Conservation (phyloP, 2,113 vertebrate genomes). For the Apteryx owenii region DNA sequence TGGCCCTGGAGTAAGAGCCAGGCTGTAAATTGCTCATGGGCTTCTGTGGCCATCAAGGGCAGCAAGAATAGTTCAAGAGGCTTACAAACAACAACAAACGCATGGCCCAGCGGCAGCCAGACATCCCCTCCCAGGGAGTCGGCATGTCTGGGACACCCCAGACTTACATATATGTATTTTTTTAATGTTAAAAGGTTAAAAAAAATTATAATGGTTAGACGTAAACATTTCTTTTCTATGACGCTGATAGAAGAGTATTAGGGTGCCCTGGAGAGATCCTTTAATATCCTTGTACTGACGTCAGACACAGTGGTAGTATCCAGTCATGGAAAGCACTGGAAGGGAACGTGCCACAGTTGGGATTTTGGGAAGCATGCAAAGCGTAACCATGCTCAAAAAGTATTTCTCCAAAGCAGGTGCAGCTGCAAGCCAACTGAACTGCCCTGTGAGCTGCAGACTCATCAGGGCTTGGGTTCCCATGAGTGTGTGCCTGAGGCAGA, state of each 20-base stretch:
- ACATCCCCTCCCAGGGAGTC: neutral
- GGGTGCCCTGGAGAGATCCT: neutral
- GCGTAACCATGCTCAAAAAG: neutral
- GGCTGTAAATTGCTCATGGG: slow-evolving; percentile 5
- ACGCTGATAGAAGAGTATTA: neutral
- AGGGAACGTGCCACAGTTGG: rapidly evolving
- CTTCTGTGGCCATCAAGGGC: slow-evolving; percentile 13
- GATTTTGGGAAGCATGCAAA: neutral
- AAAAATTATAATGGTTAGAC: neutral
- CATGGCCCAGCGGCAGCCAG: neutral
- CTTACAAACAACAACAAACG: slow-evolving; percentile 54
- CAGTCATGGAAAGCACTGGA: neutral
- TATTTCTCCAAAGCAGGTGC: neutral
- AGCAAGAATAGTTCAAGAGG: slow-evolving; percentile 40
- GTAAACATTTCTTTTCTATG: slow-evolving; percentile 3
- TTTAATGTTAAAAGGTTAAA: neutral
- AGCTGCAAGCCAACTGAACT: neutral
- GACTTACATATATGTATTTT: neutral
- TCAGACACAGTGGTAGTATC: neutral
- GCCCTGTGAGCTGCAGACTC: neutral
- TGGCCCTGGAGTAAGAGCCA: slow-evolving; percentile 3
- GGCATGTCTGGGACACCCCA: neutral
- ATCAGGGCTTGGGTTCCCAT: neutral
- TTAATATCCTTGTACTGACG: neutral
- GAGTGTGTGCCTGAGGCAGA: neutral